Conservation (phyloP, 2,797 vertebrate genomes). For the Carduelis carduelis region DNA sequence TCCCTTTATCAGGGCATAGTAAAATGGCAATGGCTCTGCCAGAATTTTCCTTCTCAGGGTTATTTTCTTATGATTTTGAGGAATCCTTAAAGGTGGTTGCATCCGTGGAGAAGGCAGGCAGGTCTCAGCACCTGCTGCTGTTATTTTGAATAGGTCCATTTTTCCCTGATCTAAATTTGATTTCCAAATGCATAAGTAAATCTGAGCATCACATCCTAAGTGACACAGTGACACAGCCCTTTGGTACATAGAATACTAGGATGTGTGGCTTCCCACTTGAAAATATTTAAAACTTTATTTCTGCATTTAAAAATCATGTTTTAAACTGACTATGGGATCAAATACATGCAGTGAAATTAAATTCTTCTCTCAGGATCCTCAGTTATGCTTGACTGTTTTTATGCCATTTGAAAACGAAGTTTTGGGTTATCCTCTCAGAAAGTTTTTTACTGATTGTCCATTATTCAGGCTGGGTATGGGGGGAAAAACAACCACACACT, state of each 20-base stretch:
- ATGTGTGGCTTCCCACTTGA: background rate
- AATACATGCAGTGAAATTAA: background rate
- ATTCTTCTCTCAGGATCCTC: background rate
- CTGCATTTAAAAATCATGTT: background rate
- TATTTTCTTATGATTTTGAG: background rate
- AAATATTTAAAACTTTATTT: background rate
- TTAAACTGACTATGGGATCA: background rate
- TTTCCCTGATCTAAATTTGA: background rate
- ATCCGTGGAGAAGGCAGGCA: background rate
- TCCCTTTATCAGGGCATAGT: background rate
- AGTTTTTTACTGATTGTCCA: background rate
- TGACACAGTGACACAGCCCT: background rate
- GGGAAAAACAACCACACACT: rapidly evolving
- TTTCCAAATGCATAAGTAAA: background rate
- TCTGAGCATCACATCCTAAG: background rate
- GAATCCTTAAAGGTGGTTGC: background rate
- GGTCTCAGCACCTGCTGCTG: background rate
- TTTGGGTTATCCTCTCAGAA: background rate
- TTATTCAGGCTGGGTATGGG: background rate
- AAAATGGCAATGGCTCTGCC: background rate
- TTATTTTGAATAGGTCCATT: background rate
- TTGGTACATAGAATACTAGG: background rate
- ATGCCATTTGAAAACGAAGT: background rate
- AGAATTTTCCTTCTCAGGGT: background rate
- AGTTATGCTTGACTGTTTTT: background rate